Base-by-base conservation (phyloP, 2,888 invertebrate species). In the Caenorhabditis uteleia region DNA sequence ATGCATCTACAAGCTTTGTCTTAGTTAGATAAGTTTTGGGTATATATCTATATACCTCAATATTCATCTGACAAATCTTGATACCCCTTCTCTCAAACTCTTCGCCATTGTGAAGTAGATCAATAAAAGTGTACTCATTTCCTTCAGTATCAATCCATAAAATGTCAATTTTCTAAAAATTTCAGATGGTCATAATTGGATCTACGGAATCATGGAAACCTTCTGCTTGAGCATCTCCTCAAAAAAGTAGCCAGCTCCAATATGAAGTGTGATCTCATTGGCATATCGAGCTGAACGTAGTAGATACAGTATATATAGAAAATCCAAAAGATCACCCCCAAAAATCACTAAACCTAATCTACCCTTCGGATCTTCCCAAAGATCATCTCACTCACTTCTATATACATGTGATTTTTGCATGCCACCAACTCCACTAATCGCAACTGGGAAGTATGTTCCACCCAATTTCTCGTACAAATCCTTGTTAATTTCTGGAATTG, bases 91-190 rank as follows among this genome's bases (percentile, higher is more conserved):
- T 23, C 14, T 58, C 50, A 2, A 58, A 4, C 26, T 39, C 38
- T 10, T 26, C 50, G 23, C 40, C 27, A 5, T n/a, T 20, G 27
- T 51, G 50, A 8, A 58, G n/a, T 6, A 40, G 34, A 1, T 49
- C 38, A 2, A 58, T 38, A 12, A 58, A 14, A 6, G 45, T 31
- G 21, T 44, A 58, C 23, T 58, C 58, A 27, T 49, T 39, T 10
- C 50, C 46, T 29, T 58, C 58, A 10, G 39, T 51, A 40, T 58
- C 58, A 16, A 58, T 45, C 58, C 58, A 58, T n/a, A 58, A 34
- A 27, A 51, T 26, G 25, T 50, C 50, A 18, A 58, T 50, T 27
- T 33, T 45, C 21, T 6, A n/a, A n/a, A n/a, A n/a, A n/a, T n/a
- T n/a, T n/a, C n/a, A n/a, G n/a, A n/a, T n/a, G n/a, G n/a, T n/a